Percentiles rank a stretch among this genome's conserved stretches.
Conservation (phyloP, 2,797 vertebrate species). For the Gymnodraco acuticeps region DNA sequence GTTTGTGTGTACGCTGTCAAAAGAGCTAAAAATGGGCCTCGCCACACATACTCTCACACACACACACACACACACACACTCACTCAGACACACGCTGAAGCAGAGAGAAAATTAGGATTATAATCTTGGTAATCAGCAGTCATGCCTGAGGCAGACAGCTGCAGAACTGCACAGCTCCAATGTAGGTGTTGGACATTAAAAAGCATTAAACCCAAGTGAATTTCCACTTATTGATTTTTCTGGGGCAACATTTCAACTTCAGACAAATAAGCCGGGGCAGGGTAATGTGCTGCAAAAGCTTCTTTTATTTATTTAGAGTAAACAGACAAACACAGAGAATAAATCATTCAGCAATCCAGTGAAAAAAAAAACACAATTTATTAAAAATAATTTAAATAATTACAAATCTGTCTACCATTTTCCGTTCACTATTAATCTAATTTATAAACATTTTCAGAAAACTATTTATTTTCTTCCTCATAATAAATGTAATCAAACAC, state of each 20-base stretch:
- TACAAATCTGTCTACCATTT: conserved; percentile 3
- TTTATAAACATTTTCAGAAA: conserved; percentile 1
- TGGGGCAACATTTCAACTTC: conserved; percentile 57
- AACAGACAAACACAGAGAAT: conserved; percentile 9
- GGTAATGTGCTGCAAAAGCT: conserved; percentile 34
- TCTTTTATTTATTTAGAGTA: conserved; percentile 52
- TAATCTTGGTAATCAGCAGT: conserved; percentile 71
- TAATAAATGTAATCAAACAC: conserved; percentile 7
- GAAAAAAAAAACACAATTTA: conserved; percentile 1
- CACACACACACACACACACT: conserved; percentile 10
- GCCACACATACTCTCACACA: conserved; percentile 8
- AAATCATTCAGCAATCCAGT: conserved; percentile 9
- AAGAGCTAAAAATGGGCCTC: conserved; percentile 35
- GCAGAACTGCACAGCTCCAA: conserved; percentile 64
- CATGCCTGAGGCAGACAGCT: conserved; percentile 69
- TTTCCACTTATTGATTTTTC: conserved; percentile 67
- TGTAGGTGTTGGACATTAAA: conserved; percentile 71
- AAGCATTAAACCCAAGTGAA: conserved; percentile 63
- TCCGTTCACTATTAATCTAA: conserved; percentile 1
- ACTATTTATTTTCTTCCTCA: neutral
- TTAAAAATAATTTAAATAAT: conserved; percentile 5
- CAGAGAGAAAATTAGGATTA: conserved; percentile 70
- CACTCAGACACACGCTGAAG: conserved; percentile 21
- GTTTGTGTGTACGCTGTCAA: conserved; percentile 48
- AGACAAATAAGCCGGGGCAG: conserved; percentile 34